Percentiles rank a stretch among this genome's conserved stretches.
Conservation (phyloP, 23 tunicate species). For the Botrylloides violaceus region DNA sequence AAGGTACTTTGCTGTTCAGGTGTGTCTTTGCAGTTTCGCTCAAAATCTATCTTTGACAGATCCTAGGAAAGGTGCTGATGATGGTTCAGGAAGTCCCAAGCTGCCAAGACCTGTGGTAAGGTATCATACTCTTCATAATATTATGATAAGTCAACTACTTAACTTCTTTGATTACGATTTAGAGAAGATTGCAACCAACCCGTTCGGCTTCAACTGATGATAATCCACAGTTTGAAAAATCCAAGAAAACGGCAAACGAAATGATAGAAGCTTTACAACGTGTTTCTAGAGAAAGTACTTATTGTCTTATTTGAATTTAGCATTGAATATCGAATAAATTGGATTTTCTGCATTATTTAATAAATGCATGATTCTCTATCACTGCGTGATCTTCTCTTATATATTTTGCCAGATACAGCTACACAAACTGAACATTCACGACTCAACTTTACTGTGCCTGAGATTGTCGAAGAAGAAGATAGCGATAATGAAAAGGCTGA, state of each 20-base stretch:
- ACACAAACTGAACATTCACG: no score
- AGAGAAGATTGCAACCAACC: slow-evolving; percentile 8
- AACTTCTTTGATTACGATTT: neutral
- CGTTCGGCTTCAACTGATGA: neutral
- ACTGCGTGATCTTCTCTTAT: no score
- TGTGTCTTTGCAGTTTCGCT: no score
- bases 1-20: no score
- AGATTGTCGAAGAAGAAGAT: neutral
- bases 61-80: neutral
- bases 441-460: neutral
- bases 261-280: slow-evolving; percentile 6
- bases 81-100: neutral
- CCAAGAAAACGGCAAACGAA: slow-evolving; percentile 1
- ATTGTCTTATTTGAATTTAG: neutral
- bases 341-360: no score
- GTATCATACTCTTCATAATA: no score
- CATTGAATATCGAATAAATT: no score
- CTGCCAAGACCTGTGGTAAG: neutral
- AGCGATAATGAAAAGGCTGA: neutral
- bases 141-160: no score
- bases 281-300: slow-evolving; percentile 14
- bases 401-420: no score
- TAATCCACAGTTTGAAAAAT: slow-evolving; percentile 9
- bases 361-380: no score
- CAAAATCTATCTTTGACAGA: no score